Percentiles rank a stretch among this genome's conserved stretches.
Conservation (phyloP, 2,113 vertebrate genomes). For the Neotoma lepida region DNA sequence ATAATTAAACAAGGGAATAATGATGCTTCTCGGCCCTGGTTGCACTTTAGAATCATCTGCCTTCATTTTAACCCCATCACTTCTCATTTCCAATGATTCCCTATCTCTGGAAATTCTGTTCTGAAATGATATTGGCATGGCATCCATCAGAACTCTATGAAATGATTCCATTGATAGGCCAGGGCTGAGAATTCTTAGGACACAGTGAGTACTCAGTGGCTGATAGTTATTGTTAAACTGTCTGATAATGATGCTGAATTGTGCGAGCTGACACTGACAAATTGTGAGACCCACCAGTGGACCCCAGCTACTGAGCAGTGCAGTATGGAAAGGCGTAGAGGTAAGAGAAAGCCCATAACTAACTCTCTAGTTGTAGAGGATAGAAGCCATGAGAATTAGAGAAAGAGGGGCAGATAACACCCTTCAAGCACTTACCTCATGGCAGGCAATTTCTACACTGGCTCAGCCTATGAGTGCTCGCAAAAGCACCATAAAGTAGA, state of each 20-base stretch:
- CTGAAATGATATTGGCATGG: background rate
- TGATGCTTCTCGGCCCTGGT: background rate
- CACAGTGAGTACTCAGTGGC: background rate
- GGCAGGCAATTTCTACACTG: background rate
- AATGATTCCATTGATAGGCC: slow-evolving; percentile 2
- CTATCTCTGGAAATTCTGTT: background rate
- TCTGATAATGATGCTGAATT: background rate
- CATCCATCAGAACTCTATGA: background rate
- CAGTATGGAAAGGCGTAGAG: background rate
- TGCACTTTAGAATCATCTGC: background rate
- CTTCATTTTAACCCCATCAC: background rate
- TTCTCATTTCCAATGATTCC: background rate
- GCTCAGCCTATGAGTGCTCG: background rate
- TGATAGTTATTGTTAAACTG: background rate
- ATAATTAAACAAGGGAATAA: background rate
- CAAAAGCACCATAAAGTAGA: background rate
- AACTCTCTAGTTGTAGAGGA: background rate
- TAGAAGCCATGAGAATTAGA: slow-evolving; percentile 18
- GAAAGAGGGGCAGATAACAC: background rate
- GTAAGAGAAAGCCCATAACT: background rate
- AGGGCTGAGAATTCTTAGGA: background rate
- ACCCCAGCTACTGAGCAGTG: background rate
- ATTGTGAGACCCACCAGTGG: background rate
- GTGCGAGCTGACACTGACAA: background rate
- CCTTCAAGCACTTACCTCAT: background rate